A percentile compares a stretch with the other conserved stretches of the same genome.
Conservation (phyloP, 1,140 invertebrate genomes). For the Tribolium madens region DNA sequence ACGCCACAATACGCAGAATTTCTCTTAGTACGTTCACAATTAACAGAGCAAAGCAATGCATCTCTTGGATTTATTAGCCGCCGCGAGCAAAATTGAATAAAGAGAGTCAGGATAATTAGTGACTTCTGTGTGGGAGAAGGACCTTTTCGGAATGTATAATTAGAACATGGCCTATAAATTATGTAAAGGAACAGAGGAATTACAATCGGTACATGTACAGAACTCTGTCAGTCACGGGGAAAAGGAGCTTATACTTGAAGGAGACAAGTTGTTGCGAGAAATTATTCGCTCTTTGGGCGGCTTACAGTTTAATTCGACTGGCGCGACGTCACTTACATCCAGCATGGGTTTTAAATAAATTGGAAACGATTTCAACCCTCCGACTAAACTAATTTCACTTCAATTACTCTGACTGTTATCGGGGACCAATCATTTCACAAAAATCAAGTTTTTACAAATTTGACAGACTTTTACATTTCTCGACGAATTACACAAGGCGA, state of each 20-base stretch:
- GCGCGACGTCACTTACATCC: slow-evolving; percentile 35
- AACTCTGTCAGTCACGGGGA: slow-evolving; percentile 48
- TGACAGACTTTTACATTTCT: too few species aligned
- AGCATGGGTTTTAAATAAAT: slow-evolving; percentile 36
- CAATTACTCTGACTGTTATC: slow-evolving; percentile 5
- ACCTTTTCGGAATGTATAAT: slow-evolving; percentile 50
- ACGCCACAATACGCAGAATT: slow-evolving; percentile 46
- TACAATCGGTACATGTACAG: slow-evolving; percentile 49
- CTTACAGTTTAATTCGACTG: slow-evolving; percentile 37
- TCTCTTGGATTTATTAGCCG: slow-evolving; percentile 52
- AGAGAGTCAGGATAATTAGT: slow-evolving; percentile 52
- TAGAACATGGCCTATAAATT: slow-evolving; percentile 51
- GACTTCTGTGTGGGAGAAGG: slow-evolving; percentile 49
- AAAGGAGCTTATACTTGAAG: slow-evolving; percentile 41
- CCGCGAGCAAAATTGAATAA: slow-evolving; percentile 51
- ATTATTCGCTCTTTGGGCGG: slow-evolving; percentile 37
- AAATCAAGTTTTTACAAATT: too few species aligned
- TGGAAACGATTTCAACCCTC: slow-evolving; percentile 19
- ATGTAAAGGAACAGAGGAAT: slow-evolving; percentile 46
- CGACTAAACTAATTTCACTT: slow-evolving; percentile 8
- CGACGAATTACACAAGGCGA: too few species aligned
- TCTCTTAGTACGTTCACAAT: slow-evolving; percentile 41
- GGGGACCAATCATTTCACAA: neutral
- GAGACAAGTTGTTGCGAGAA: slow-evolving; percentile 41
- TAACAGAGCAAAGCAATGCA: slow-evolving; percentile 49